A percentile compares a stretch with the other conserved stretches of the same genome.
Evolutionary conservation across 1,140 invertebrate species (phyloP).

Genomic region (Drosophila athabasca): DNA sequence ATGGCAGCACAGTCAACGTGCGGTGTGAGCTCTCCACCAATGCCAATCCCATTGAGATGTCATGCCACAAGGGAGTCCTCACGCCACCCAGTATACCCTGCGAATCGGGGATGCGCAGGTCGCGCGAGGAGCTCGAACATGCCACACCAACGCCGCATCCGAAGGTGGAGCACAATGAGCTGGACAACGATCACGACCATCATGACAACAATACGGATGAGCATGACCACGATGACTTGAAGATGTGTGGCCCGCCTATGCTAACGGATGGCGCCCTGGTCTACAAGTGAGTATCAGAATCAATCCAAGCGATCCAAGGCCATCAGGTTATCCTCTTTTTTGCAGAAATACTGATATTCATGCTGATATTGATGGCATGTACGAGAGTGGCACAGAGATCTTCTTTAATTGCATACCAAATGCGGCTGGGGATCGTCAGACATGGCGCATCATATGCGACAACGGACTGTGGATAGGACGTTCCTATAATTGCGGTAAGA

Average conservation of each 20-base stretch:
- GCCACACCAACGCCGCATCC: conserved; percentile 40
- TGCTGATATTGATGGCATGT: conserved; percentile 84
- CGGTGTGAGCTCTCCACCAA: conserved; percentile 86
- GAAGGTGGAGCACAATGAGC: conserved; percentile 76
- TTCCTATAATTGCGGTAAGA: conserved; percentile 89
- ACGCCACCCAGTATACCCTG: conserved; percentile 86
- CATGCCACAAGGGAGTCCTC: conserved; percentile 89
- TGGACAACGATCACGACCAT: conserved; percentile 83
- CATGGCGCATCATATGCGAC: conserved; percentile 93
- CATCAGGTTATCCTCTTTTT: background rate
- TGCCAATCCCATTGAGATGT: conserved; percentile 83
- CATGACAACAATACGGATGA: conserved; percentile 71
- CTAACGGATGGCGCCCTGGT: conserved; percentile 72
- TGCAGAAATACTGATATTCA: conserved; percentile 65
- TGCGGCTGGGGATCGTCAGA: conserved; percentile 90
- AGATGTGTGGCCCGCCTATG: conserved; percentile 77
- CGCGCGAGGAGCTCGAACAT: conserved; percentile 72
- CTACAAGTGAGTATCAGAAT: conserved; percentile 67
- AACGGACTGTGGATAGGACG: conserved; percentile 92
- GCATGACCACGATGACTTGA: conserved; percentile 68
- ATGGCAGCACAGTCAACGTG: conserved; percentile 88
- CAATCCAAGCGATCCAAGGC: background rate
- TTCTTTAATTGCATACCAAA: conserved; percentile 92
- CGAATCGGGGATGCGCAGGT: conserved; percentile 70
- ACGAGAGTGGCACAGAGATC: conserved; percentile 91